These are phyloP conservation scores for Volucella inanis DNA, from an alignment of 2,888 invertebrate species.

Conservation along the genomic window DNA sequence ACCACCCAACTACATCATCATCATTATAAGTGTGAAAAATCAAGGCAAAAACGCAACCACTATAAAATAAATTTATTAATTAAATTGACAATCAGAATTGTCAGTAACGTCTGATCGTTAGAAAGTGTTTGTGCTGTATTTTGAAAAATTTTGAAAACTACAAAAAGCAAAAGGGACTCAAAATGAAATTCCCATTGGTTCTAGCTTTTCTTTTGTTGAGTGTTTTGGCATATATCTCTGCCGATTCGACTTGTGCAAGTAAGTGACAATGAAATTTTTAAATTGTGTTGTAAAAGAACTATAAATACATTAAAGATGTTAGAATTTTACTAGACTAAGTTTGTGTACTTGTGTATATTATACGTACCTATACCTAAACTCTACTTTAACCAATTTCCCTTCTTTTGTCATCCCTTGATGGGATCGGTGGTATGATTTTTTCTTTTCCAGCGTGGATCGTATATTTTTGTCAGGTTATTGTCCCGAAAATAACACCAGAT, in stretches of 20 bases:
- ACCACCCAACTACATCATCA: neutral
- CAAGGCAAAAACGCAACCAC: neutral
- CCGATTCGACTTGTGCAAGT: conserved; percentile 15
- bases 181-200: conserved; percentile 53
- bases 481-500: no score
- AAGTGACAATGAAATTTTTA: conserved; percentile 32
- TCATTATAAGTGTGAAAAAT: conserved; percentile 5
- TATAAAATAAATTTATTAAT: conserved; percentile 49
- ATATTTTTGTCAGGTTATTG: no score
- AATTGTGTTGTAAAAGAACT: conserved; percentile 3
- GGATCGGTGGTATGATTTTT: no score
- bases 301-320: neutral
- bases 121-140: conserved; percentile 2
- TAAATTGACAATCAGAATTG: conserved; percentile 45
- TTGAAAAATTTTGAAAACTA: neutral
- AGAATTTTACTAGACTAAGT: neutral
- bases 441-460: no score
- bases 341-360: no score
- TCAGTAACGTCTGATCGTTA: conserved; percentile 43
- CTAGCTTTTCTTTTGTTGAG: conserved; percentile 35
- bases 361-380: no score
- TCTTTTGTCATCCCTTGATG: no score
- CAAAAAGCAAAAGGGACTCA: conserved; percentile 29
- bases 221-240: conserved; percentile 30
- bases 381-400: no score